phyloP scores from a whole-genome alignment of 1,140 invertebrate species.

The Sycophila sp. region DNA sequence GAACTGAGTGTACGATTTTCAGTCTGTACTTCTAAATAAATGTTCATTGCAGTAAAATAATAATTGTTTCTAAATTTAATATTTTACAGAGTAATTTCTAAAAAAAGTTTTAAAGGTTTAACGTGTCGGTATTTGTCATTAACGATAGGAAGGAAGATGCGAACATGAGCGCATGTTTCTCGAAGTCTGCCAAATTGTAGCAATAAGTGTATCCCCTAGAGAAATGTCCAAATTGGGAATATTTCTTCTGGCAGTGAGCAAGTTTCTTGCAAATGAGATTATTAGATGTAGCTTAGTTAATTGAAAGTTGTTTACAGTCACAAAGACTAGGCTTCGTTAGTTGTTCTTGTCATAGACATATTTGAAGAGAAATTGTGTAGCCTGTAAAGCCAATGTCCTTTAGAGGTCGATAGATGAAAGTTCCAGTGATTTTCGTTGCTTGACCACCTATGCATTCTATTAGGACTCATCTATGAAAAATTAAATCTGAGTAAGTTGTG shows the following conservation, averaged over 20 bases:
- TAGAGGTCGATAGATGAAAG: background rate
- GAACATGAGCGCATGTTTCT: background rate
- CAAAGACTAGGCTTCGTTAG: background rate
- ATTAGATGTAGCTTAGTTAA: background rate
- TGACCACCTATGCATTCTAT: background rate
- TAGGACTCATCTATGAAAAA: too few species aligned
- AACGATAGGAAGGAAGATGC: too few species aligned
- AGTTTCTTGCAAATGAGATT: background rate
- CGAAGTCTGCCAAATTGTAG: background rate
- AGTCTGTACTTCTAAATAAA: too few species aligned
- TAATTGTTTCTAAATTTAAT: too few species aligned
- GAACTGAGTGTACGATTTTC: too few species aligned
- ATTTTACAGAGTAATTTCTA: too few species aligned
- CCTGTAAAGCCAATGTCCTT: background rate
- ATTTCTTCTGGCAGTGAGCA: background rate
- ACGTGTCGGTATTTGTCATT: too few species aligned
- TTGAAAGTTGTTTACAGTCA: background rate
- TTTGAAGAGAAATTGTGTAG: background rate
- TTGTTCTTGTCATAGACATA: background rate
- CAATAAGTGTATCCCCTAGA: slow-evolving; percentile 4
- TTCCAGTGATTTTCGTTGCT: background rate
- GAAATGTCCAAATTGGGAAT: background rate
- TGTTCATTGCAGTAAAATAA: too few species aligned
- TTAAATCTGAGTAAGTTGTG: too few species aligned
- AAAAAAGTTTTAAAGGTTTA: too few species aligned